These are phyloP conservation scores for Choloepus didactylus DNA, from an alignment of 2,797 vertebrate genomes.

Conservation along the genomic window DNA sequence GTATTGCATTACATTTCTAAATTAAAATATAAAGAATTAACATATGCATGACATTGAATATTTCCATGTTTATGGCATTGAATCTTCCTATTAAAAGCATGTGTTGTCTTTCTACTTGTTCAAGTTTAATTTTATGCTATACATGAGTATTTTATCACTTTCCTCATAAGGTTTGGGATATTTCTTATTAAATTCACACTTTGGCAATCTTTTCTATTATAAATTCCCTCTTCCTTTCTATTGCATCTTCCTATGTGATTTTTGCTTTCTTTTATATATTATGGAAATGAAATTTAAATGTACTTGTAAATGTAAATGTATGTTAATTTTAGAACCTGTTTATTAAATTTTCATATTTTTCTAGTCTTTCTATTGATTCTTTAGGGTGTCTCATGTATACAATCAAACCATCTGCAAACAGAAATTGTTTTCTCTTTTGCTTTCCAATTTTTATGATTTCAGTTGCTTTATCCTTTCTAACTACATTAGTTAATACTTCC, in stretches of 20 bases:
- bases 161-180: not conserved
- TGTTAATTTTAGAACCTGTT: not conserved
- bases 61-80: not conserved
- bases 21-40: not conserved
- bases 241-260: not conserved
- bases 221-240: not conserved
- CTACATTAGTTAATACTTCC: too few species aligned
- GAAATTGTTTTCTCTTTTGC: not conserved
- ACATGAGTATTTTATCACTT: not conserved
- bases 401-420: not conserved
- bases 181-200: not conserved
- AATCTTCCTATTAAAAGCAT: not conserved
- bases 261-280: not conserved
- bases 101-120: not conserved
- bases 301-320: too few species aligned
- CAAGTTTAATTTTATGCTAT: slow-evolving; percentile 17
- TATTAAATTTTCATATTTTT: not conserved
- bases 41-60: not conserved
- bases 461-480: too few species aligned
- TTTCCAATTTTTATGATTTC: not conserved
- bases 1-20: not conserved
- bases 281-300: not conserved
- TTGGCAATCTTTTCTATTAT: not conserved
- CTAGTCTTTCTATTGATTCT: not conserved
- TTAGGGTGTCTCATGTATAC: not conserved